phyloP scores from a whole-genome alignment of 2,888 invertebrate species.

The Molanna angustata region DNA sequence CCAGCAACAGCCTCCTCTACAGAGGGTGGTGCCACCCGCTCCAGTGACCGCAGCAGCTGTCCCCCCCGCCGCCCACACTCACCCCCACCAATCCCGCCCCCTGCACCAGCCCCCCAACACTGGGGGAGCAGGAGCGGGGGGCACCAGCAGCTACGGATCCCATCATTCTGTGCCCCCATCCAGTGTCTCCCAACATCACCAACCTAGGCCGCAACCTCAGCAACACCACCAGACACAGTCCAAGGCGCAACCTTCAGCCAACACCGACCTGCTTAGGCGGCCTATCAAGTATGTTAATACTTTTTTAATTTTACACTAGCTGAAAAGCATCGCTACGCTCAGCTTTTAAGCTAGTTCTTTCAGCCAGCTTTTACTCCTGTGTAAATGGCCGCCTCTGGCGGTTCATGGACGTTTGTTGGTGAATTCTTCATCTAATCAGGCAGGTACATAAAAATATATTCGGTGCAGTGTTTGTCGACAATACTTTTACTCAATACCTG shows the following conservation, averaged over 20 bases:
- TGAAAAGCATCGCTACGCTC: not conserved
- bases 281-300: constrained; percentile 62
- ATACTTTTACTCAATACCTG: too few species aligned
- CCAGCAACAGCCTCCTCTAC: constrained; percentile 23
- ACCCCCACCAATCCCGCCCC: constrained; percentile 9
- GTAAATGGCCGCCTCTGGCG: too few species aligned
- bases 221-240: constrained; percentile 3
- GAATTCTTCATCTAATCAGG: too few species aligned
- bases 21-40: constrained; percentile 13
- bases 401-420: too few species aligned
- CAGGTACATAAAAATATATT: too few species aligned
- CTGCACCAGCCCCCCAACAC: constrained; percentile 13
- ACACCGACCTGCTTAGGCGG: constrained; percentile 69
- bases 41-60: constrained; percentile 7
- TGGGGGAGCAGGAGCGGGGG: not conserved
- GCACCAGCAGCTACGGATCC: constrained; percentile 25
- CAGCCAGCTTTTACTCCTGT: too few species aligned
- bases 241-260: constrained; percentile 43
- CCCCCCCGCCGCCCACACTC: constrained; percentile 10
- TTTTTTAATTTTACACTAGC: not conserved
- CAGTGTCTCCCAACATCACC: constrained; percentile 47
- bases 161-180: too few species aligned
- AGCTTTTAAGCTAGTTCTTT: not conserved
- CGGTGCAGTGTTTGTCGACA: too few species aligned
- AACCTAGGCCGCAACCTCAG: constrained; percentile 42